Conservation (phyloP, 2,797 vertebrate species). For the Margarornis squamiger region DNA sequence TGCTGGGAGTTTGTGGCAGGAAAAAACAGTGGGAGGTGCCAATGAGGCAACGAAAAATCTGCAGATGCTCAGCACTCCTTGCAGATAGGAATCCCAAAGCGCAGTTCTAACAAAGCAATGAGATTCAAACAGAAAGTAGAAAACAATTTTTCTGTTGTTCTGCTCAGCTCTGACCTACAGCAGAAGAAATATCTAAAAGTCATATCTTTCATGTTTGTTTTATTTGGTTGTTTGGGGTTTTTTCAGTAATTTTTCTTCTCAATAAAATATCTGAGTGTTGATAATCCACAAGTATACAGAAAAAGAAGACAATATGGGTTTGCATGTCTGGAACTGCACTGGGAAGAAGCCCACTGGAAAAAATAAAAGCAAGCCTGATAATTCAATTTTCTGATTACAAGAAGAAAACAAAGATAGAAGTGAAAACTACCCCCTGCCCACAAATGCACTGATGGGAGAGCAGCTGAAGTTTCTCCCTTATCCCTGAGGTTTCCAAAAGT, state of each 20-base stretch:
- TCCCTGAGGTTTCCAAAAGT: neutral
- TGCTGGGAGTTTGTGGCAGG: neutral
- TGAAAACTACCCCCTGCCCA: neutral
- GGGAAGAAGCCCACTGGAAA: neutral
- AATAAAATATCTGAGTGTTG: neutral
- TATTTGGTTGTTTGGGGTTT: rapidly evolving
- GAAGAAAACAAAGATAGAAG: neutral
- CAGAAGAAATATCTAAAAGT: neutral
- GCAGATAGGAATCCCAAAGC: neutral
- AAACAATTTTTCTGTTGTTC: neutral
- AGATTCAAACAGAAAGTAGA: neutral
- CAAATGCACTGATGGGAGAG: rapidly evolving
- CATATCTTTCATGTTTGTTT: neutral
- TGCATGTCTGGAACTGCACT: neutral
- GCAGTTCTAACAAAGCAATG: neutral
- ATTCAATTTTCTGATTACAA: neutral
- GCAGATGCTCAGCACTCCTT: neutral
- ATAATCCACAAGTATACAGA: neutral
- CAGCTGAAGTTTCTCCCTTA: neutral
- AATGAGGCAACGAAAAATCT: neutral
- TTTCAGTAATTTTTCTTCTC: neutral
- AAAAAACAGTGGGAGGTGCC: neutral
- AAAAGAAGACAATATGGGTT: neutral
- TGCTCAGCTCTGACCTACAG: neutral
- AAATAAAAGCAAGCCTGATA: neutral